These are phyloP conservation scores for Urocyon cinereoargenteus DNA, from an alignment of 2,797 vertebrate genomes.

Conservation along the genomic window DNA sequence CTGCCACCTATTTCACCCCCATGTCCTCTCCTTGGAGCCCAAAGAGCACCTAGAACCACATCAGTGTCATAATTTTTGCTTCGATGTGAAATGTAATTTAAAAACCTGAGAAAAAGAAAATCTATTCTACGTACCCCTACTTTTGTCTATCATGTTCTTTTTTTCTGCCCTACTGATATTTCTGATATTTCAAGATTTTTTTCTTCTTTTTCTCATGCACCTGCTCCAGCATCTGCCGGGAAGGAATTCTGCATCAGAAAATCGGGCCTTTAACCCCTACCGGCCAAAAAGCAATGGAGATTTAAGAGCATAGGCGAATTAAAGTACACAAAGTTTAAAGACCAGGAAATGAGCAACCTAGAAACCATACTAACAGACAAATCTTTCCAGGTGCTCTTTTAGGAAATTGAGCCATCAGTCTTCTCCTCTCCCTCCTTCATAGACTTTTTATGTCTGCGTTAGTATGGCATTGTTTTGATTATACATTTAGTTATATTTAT, in stretches of 20 bases:
- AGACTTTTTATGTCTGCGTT: not conserved
- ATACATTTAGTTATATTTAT: not conserved
- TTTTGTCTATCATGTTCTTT: not conserved
- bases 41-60: conserved; percentile 78
- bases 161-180: not conserved
- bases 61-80: not conserved
- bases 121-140: too few relatives aligned
- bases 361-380: too few relatives aligned
- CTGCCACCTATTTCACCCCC: conserved; percentile 94
- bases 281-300: too few relatives aligned
- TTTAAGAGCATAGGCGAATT: too few relatives aligned
- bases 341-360: too few relatives aligned
- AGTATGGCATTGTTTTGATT: not conserved
- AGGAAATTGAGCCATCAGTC: too few relatives aligned
- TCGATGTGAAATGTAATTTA: not conserved
- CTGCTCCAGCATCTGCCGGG: too few relatives aligned
- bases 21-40: conserved; percentile 89
- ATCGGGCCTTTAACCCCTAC: too few relatives aligned
- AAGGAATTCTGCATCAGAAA: too few relatives aligned
- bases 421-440: not conserved
- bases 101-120: not conserved
- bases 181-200: not conserved
- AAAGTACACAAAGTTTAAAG: too few relatives aligned
- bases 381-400: too few relatives aligned
- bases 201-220: not conserved